Evolutionary conservation across 2,888 invertebrate species (phyloP), one percentile per base, ranked within the genome.

Genomic region (Pecten maximus): DNA sequence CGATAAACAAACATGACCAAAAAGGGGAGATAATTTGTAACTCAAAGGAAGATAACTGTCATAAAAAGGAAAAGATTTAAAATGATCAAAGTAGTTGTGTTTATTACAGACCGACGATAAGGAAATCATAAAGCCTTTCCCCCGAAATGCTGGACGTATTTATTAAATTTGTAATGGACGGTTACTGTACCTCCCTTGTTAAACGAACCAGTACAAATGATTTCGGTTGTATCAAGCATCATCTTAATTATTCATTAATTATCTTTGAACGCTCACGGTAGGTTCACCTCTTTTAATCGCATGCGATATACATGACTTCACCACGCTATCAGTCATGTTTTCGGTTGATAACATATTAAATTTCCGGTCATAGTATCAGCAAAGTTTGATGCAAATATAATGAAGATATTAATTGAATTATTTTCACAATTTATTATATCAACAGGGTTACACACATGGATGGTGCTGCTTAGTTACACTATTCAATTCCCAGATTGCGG

Each of bases 211-310:
- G 28, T 8, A 10, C 74, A 35, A n/a, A 1, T 74, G 35, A 74
- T 74, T 74, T 74, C 10, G 28, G 74, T 74, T 35, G 35, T 35
- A 74, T 74, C 60, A 60, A 60, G 23, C n/a, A 60, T 16, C 23
- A 60, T 16, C 74, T 74, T 74, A 74, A 74, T 74, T 74, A 74
- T 74, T 74, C 74, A 74, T 74, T 74, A 74, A 15, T 74, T 74
- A 74, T 74, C 74, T 74, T 35, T 54, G n/a, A 54, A 54, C 74
- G 15, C 15, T 35, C 6, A 2, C 0, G 74, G 35, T 74, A 74
- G 10, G 28, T 35, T 2, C 16, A 28, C 12, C 12, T 74, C 74
- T 23, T 74, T 28, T 74, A 74, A 35, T 74, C 74, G 12, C 15
- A 74, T 35, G 15, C 35, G 74, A 35, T 74, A 74, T 74, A 35